phyloP scores from a whole-genome alignment of 2,113 vertebrate genomes.

The Chaetorhynchus papuensis region DNA sequence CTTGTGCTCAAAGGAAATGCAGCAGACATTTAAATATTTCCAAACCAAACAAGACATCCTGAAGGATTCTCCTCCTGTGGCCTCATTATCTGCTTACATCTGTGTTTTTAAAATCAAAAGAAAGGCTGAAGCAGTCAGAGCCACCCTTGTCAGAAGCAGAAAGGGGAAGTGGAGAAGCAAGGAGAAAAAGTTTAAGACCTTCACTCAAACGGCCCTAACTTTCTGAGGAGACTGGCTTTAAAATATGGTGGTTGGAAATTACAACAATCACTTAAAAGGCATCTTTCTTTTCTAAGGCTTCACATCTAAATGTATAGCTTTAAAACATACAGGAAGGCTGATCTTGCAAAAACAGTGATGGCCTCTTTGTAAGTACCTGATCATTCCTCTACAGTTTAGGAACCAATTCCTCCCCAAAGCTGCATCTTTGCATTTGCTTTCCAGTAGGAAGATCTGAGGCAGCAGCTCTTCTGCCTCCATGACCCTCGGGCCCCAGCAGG shows the following conservation, averaged over 20 bases:
- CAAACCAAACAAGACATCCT: conserved; percentile 77
- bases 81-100: conserved; percentile 61
- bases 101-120: conserved; percentile 59
- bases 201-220: not conserved
- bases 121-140: not conserved
- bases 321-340: not conserved
- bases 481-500: not conserved
- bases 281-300: not conserved
- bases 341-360: not conserved
- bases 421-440: not conserved
- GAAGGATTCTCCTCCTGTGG: conserved; percentile 68
- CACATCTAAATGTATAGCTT: not conserved
- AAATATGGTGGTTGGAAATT: not conserved
- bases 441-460: not conserved
- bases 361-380: not conserved
- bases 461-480: not conserved
- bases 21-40: conserved; percentile 75
- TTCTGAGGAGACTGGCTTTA: not conserved
- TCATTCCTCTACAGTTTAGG: not conserved
- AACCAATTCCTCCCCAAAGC: not conserved
- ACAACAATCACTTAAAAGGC: not conserved
- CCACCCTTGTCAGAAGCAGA: not conserved
- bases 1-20: conserved; percentile 68
- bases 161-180: not conserved
- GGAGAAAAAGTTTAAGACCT: not conserved